Percentiles rank a stretch among this genome's conserved stretches.
Conservation (phyloP, 1,140 invertebrate genomes). For the Trachymyrmex septentrionalis region DNA sequence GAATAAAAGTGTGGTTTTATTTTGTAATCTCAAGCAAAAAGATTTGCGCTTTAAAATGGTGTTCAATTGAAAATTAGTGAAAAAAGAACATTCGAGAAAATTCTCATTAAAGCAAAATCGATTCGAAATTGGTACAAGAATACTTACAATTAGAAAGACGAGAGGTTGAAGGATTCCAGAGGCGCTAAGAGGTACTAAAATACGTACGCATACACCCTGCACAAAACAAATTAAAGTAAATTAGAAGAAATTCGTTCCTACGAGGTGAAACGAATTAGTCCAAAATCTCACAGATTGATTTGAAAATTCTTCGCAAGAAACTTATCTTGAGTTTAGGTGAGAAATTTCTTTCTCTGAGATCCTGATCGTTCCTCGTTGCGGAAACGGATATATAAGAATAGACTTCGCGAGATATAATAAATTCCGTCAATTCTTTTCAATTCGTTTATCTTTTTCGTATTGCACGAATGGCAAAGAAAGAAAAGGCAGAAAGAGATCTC, state of each 20-base stretch:
- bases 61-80: conserved; percentile 32
- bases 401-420: conserved; percentile 8
- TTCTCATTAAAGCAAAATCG: conserved; percentile 53
- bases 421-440: conserved; percentile 9
- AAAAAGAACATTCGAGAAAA: conserved; percentile 28
- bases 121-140: conserved; percentile 52
- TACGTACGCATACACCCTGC: not conserved
- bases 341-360: conserved; percentile 5
- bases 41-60: conserved; percentile 6
- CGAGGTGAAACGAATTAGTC: not conserved
- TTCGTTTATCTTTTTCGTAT: not conserved
- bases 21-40: conserved; percentile 5
- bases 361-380: not conserved
- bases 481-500: not conserved
- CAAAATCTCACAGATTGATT: conserved; percentile 31
- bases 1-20: not conserved
- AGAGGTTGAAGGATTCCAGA: conserved; percentile 14
- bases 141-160: conserved; percentile 26
- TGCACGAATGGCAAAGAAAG: not conserved
- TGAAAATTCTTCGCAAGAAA: conserved; percentile 33
- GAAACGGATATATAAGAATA: conserved; percentile 29
- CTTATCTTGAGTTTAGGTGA: not conserved
- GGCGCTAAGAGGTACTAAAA: conserved; percentile 3
- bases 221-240: conserved; percentile 52
- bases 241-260: conserved; percentile 12